Base-by-base conservation (phyloP, 2,113 vertebrate genomes). In the Galemys pyrenaicus region DNA sequence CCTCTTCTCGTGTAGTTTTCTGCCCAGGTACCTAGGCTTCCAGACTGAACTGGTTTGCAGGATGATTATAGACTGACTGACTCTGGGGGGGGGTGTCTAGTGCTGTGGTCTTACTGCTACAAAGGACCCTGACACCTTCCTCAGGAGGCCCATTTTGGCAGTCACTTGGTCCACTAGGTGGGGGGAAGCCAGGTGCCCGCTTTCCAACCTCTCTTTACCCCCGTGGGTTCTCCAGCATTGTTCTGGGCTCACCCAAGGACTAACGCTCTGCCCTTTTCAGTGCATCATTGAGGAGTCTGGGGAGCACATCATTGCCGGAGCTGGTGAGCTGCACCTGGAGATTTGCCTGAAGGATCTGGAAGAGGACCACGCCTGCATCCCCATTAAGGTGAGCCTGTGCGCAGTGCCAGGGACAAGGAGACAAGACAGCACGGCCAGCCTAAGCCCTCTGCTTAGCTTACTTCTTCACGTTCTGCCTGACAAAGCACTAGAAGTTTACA, bases 241-340 rank as follows among this genome's bases (percentile, higher is more conserved):
- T 13, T 22, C 8, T 5, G n/a, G 7, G 58, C 58, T 60, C 22
- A 17, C 24, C 58, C 22, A 6, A 6, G 24, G 28, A 62, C 64
- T 92, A 16, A 92, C 0, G 0, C 5, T 4, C 15, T 2, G 39
- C 17, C 26, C 22, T 26, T 95, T 17, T 0, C 56, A 99, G 99
- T 99, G 99, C 71, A 99, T 99, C 98, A 99, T 99, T 0, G 99
- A 99, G 94, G 99, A 99, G 97, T 99, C 99, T 0, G 99, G 99
- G 3, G 99, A 99, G 96, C 99, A 99, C 96, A 99, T 99, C 96
- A 99, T 99, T 0, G 99, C 99, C 3, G 99, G 99, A 0, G 99
- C 99, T 0, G 99, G 99, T 2, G 99, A 99, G 97, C 98, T 99
- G 95, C 99, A 99, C 97, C 96, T 99, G 95, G 99, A 99, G 97